Conservation (phyloP, 2,888 invertebrate species). For the Limnephilus marmoratus region DNA sequence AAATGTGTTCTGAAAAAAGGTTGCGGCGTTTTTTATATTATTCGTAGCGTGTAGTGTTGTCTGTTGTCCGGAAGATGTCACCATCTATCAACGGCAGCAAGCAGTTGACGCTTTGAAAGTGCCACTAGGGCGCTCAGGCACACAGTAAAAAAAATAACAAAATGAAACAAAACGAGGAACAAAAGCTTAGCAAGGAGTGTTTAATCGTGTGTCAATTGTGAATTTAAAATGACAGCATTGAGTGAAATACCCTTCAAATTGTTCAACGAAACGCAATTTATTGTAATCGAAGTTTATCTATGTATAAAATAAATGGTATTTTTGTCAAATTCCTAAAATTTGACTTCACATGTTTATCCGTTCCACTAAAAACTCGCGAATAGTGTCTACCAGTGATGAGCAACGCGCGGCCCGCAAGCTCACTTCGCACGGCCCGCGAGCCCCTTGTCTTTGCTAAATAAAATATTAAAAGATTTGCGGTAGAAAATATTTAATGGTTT, state of each 20-base stretch:
- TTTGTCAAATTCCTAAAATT: too few species aligned
- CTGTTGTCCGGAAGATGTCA: background rate
- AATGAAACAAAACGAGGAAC: background rate
- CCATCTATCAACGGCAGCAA: conserved; percentile 32
- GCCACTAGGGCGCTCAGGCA: background rate
- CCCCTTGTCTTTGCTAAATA: too few species aligned
- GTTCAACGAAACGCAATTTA: background rate
- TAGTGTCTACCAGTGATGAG: too few species aligned
- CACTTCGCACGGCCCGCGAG: too few species aligned
- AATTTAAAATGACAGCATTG: background rate
- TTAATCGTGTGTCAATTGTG: background rate
- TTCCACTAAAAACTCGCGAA: too few species aligned
- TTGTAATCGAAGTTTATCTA: background rate
- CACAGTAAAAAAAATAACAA: background rate
- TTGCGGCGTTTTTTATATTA: background rate
- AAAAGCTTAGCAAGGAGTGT: background rate
- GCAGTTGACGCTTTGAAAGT: background rate
- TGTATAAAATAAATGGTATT: too few species aligned
- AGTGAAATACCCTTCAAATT: background rate
- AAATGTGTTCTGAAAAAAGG: background rate
- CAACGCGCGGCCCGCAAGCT: too few species aligned
- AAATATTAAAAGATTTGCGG: too few species aligned
- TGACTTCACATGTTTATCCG: too few species aligned
- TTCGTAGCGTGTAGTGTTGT: background rate
- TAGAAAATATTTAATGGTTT: too few species aligned